Base-by-base conservation (phyloP, 2,113 vertebrate species). In the Gallinago paraguaiae region DNA sequence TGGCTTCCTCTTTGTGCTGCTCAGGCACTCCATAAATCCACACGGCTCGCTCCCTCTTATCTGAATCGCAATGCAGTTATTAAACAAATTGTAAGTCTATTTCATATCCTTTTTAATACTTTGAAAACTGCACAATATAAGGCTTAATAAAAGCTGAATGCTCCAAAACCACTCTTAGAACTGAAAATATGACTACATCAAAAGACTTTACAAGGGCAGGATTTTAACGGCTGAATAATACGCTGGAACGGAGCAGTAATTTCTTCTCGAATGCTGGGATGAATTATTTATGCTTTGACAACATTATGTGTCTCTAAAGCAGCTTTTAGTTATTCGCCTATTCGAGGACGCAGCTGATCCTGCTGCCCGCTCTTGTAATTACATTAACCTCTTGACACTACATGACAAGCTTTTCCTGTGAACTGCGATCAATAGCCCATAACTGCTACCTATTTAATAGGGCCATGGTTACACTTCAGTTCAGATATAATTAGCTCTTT, bases 241-340 rank as follows among this genome's bases (percentile, higher is more conserved):
- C 56, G 96, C 98, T 98, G 97, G 96, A 98, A 97, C 96, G 70
- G 96, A 97, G 97, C 93, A 98, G 97, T 98, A 98, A 98, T 98
- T 98, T 98, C 97, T 98, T 97, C 97, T 97, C 68, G 2, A 98
- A 98, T 96, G 97, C 94, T 98, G 95, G 96, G 96, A 98, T 98
- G 97, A 98, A 98, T 98, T 98, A 98, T 98, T 98, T 98, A 98
- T 98, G 98, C 98, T 98, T 98, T 98, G 98, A 98, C 98, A 98
- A 98, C 97, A 98, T 98, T 98, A 98, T 98, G 97, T 98, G 98
- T 98, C 98, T 98, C 98, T 97, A 98, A 98, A 98, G 97, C 97
- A 98, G 97, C 98, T 98, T 98, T 98, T 98, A 98, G 97, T 98
- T 98, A 98, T 98, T 98, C 89, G 65, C 97, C 97, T 98, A 92